Evolutionary conservation across 2,797 vertebrate species (phyloP).

Genomic region (Paedocypris micromegethes): DNA sequence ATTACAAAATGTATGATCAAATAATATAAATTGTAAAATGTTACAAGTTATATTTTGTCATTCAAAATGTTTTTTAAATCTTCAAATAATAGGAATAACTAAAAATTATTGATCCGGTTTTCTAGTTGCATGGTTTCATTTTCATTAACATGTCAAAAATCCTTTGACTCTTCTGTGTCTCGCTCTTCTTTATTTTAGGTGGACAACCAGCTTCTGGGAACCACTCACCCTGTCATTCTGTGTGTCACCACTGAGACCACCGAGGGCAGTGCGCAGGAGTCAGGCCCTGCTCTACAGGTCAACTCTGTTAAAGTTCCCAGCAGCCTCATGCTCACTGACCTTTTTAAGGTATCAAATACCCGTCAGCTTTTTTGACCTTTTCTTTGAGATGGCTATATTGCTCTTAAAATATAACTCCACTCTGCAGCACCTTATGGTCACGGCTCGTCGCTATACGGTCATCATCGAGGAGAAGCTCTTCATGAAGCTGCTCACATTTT

Average conservation of each 20-base stretch:
- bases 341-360: constrained; percentile 82
- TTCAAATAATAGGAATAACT: too few species aligned
- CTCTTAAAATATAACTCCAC: constrained; percentile 2
- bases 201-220: constrained; percentile 94
- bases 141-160: neutral
- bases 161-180: neutral
- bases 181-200: constrained; percentile 66
- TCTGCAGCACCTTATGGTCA: constrained; percentile 91
- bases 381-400: neutral
- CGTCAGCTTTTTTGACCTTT: too few species aligned
- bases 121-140: neutral
- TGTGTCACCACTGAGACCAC: constrained; percentile 78
- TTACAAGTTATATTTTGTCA: too few species aligned
- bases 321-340: constrained; percentile 84
- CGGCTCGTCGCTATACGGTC: constrained; percentile 83
- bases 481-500: constrained; percentile 90
- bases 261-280: constrained; percentile 72
- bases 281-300: constrained; percentile 82
- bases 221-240: constrained; percentile 87
- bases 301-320: constrained; percentile 92
- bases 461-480: constrained; percentile 95
- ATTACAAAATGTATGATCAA: too few species aligned
- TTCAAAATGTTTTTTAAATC: too few species aligned
- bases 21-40: too few species aligned
- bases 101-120: too few species aligned